These are phyloP conservation scores for Hymenochirus boettgeri DNA, from an alignment of 2,113 vertebrate species.

Conservation along the genomic window DNA sequence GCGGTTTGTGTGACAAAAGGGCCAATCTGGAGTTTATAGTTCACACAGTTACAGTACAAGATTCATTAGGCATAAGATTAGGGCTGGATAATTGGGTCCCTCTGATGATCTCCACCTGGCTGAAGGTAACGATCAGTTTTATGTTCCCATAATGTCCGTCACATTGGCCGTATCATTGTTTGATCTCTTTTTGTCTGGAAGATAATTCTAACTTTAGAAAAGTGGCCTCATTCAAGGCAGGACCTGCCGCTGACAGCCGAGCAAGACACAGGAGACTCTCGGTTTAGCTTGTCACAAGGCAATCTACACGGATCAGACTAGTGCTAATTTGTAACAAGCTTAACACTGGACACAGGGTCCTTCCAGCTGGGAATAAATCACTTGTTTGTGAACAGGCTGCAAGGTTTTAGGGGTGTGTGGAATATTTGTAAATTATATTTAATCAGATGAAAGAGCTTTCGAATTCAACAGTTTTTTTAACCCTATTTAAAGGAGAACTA, in stretches of 20 bases:
- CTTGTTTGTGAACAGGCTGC: neutral
- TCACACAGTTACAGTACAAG: neutral
- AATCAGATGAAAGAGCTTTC: no score
- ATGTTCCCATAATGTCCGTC: constrained; percentile 7
- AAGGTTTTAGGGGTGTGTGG: no score
- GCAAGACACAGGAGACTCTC: neutral
- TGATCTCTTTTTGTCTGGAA: constrained; percentile 6
- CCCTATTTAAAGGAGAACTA: no score
- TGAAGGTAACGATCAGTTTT: no score
- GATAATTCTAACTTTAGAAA: constrained; percentile 22
- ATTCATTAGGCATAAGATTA: neutral
- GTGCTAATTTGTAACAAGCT: constrained; percentile 1
- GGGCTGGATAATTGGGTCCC: constrained; percentile 2
- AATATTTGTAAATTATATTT: no score
- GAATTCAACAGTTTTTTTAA: no score
- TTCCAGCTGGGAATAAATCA: constrained; percentile 5
- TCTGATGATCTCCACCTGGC: neutral
- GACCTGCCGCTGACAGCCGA: neutral
- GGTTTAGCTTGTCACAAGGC: constrained; percentile 4
- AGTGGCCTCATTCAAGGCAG: neutral
- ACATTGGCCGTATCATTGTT: neutral
- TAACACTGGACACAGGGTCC: neutral
- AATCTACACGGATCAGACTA: constrained; percentile 10
- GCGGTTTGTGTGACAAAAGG: no score
- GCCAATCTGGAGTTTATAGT: no score